Evolutionary conservation across 2,113 vertebrate species (phyloP), one percentile per base, ranked within the genome.

Genomic region (Vidua chalybeata): DNA sequence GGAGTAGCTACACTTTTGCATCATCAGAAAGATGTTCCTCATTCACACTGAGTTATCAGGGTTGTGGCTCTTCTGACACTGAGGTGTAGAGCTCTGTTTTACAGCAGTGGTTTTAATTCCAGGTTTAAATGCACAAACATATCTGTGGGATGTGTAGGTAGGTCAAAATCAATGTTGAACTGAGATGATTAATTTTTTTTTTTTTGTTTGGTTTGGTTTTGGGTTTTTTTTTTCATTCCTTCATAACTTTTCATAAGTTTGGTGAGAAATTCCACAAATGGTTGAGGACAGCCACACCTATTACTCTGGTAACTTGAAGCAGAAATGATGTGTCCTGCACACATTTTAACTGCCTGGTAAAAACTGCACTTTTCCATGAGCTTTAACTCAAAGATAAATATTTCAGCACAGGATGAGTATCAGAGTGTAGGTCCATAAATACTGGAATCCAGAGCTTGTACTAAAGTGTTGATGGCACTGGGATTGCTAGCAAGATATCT

Each of bases 191-290:
- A 55, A 1, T 59, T 63, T 78, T 79, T 23, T 31, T 22, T 31
- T 39, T 5, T 6, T 15, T 39, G 26, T 26, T 6, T 4, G 54
- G 13, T 27, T 11, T 56, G 31, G 20, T 3, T 51, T 30, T 6
- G n/a, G n/a, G n/a, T 52, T 35, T 12, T 7, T 19, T 22, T 20
- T 4, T 2, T 1, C 8, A 5, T 18, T 27, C 28, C 9, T 81
- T 45, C 55, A 11, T 81, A 45, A 75, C 56, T 77, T 84, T 51
- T 71, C 33, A 1, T 77, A 45, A 77, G 76, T 88, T 96, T 86
- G 82, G 64, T 92, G 88, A 90, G 92, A 92, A 95, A 95, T 96
- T 94, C 87, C 85, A 75, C 72, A 88, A 63, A 63, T 63, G 73
- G 41, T 78, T 92, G 90, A 97, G 90, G 85, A 89, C 80, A 88